Base-by-base conservation (phyloP, 2,113 vertebrate genomes). In the Epinephelus moara region DNA sequence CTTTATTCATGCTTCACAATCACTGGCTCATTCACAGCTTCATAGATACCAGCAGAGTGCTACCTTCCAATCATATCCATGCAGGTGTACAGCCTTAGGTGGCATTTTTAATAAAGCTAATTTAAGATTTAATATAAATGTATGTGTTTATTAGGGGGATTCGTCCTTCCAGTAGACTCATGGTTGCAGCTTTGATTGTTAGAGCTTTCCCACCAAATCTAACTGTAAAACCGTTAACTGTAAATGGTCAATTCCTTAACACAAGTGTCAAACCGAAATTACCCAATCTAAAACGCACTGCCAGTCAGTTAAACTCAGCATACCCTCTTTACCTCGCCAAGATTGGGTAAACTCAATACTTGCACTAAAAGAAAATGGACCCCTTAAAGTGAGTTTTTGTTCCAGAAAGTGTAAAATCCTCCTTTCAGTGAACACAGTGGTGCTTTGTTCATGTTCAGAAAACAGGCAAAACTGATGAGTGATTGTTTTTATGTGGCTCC, bases 381-480 rank as follows among this genome's bases (percentile, higher is more conserved):
- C n/a, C 40, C 37, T 63, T 63, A n/a, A 63, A 63, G 74, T 15
- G 59, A 56, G 40, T 63, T n/a, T 53, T 72, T 59, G 4, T 71
- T 70, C 25, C 67, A 69, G 9, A 50, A 53, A 80, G 23, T 33
- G 68, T 72, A 63, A 78, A 76, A 61, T 49, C 61, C 60, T 13
- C 71, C 78, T 45, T 62, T 81, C 66, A 62, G 25, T 14, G 21
- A 69, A 57, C 27, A 90, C 64, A 76, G 70, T 40, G 71, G 50
- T 42, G 60, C 86, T 86, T 80, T 85, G 75, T 86, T 70, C 47
- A 25, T 6, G 21, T 61, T 77, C 70, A 71, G 30, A 74, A 37
- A 69, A 66, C 45, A 33, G 50, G 10, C 42, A 60, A 78, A 64
- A 30, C 57, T 6, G 49, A 69, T 0, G 17, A 71, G 59, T 42